Percentiles rank a stretch among this genome's conserved stretches.
phyloP scores from a whole-genome alignment of 2,113 vertebrate species.

The Thunnus maccoyii region DNA sequence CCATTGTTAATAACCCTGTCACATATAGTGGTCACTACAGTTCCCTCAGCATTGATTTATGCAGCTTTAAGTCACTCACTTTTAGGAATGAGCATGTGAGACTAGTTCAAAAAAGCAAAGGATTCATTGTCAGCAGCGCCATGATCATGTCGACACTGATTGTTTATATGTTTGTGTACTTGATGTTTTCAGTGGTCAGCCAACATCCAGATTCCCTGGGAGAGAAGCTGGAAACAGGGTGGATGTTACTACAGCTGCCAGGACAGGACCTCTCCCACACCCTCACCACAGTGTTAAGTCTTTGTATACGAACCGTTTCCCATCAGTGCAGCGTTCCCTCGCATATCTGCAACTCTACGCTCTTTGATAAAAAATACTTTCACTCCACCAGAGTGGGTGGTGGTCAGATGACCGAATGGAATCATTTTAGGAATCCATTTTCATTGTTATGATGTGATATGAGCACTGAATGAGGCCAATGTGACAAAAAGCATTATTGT shows the following conservation, averaged over 20 bases:
- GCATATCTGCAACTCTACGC: not conserved
- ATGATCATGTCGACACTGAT: too few relatives aligned
- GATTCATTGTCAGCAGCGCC: too few relatives aligned
- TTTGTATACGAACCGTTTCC: constrained; percentile 24
- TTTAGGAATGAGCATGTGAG: too few relatives aligned
- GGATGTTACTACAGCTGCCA: constrained; percentile 27
- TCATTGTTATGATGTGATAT: not conserved
- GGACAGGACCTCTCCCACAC: constrained; percentile 2
- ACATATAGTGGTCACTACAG: too few relatives aligned
- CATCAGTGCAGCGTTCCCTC: not conserved
- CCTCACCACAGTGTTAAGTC: not conserved
- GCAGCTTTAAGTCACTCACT: too few relatives aligned
- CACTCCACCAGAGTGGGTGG: constrained; percentile 15
- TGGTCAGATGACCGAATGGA: constrained; percentile 2
- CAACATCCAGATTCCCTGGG: constrained; percentile 25
- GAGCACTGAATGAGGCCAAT: not conserved
- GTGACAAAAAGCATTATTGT: too few relatives aligned
- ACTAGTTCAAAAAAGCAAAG: too few relatives aligned
- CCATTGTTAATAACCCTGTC: not conserved
- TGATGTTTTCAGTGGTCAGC: constrained; percentile 2
- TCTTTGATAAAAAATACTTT: not conserved
- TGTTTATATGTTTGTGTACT: constrained; percentile 3
- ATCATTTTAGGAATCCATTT: constrained; percentile 4
- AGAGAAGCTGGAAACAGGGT: constrained; percentile 26
- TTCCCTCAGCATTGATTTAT: too few relatives aligned